phyloP scores from a whole-genome alignment of 2,797 vertebrate species.

The Chiroxiphia lanceolata region DNA sequence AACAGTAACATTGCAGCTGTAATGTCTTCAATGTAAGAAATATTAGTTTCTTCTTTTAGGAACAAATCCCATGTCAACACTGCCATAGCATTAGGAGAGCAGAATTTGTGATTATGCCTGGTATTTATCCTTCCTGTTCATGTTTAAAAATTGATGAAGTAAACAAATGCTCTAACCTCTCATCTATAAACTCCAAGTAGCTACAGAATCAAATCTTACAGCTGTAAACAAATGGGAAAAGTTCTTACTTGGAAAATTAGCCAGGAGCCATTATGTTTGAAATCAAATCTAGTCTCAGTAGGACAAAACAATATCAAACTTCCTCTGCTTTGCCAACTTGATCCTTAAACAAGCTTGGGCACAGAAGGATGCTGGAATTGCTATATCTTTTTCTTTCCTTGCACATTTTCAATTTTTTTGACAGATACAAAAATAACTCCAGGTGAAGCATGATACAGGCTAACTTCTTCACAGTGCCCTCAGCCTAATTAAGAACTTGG shows the following conservation, averaged over 20 bases:
- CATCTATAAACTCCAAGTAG: background rate
- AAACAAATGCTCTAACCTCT: background rate
- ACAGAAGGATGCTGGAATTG: background rate
- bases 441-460: background rate
- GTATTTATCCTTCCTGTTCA: background rate
- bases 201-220: background rate
- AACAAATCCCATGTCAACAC: background rate
- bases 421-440: background rate
- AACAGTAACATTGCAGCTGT: background rate
- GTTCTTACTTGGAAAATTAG: background rate
- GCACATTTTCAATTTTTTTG: background rate
- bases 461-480: background rate
- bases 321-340: background rate
- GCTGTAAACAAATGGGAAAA: background rate
- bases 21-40: background rate
- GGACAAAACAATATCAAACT: background rate
- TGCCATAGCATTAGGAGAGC: background rate
- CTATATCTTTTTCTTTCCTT: accelerated
- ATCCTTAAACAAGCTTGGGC: background rate
- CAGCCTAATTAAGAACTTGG: background rate
- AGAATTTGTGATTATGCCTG: background rate
- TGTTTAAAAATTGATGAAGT: background rate
- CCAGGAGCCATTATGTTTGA: background rate
- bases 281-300: background rate
- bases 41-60: background rate